Evolutionary conservation across 2,888 invertebrate genomes (phyloP).

Genomic region (Allophyes oxyacanthae): DNA sequence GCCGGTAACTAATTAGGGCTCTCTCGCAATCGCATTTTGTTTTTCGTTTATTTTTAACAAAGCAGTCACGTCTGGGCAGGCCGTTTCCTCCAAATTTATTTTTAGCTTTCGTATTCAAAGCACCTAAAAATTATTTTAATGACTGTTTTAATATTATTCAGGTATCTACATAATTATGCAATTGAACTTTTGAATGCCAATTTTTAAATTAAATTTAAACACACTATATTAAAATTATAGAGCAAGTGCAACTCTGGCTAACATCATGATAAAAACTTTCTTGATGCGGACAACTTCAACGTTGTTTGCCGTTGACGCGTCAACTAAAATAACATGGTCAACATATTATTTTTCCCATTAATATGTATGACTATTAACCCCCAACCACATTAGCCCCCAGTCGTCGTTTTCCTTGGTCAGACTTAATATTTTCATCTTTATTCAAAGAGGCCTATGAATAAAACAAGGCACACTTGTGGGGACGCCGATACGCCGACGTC

Average conservation of each 20-base stretch:
- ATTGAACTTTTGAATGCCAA: constrained; percentile 17
- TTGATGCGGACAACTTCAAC: constrained; percentile 9
- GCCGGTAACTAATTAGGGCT: constrained; percentile 68
- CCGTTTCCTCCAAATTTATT: constrained; percentile 61
- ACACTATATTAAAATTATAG: constrained; percentile 1
- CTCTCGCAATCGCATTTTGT: constrained; percentile 65
- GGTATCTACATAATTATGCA: constrained; percentile 29
- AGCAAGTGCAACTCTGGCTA: constrained; percentile 2
- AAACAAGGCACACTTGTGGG: constrained; percentile 77
- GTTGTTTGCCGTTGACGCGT: constrained; percentile 17
- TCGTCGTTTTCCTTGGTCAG: constrained; percentile 75
- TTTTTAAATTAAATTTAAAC: background rate
- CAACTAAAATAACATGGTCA: constrained; percentile 53
- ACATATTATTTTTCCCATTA: constrained; percentile 78
- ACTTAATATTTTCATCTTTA: constrained; percentile 89
- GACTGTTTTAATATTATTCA: constrained; percentile 36
- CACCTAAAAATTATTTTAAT: constrained; percentile 51
- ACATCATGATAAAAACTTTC: constrained; percentile 29
- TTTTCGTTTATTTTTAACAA: constrained; percentile 67
- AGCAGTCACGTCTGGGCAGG: constrained; percentile 66
- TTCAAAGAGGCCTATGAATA: constrained; percentile 87
- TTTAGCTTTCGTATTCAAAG: constrained; percentile 58
- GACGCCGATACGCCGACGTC: constrained; percentile 70
- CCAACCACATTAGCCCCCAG: constrained; percentile 77
- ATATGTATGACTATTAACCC: constrained; percentile 85